phyloP scores from a whole-genome alignment of 2,797 vertebrate species.

The Bradypodion ventrale region DNA sequence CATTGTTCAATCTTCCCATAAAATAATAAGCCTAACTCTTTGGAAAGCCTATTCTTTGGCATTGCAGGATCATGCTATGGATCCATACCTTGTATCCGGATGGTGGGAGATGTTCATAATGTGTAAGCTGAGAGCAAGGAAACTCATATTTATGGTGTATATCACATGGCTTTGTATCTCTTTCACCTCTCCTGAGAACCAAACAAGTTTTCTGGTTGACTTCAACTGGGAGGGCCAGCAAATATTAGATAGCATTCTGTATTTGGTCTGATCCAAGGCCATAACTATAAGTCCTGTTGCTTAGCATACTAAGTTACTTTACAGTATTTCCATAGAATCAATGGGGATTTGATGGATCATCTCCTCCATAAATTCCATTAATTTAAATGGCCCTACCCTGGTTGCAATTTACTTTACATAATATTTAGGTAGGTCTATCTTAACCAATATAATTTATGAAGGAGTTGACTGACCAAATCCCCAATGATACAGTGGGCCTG shows the following conservation, averaged over 20 bases:
- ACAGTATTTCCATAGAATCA: too few relatives aligned
- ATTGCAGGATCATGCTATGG: not conserved
- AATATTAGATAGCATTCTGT: not conserved
- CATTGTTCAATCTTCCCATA: not conserved
- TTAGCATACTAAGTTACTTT: too few relatives aligned
- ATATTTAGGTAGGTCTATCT: too few relatives aligned
- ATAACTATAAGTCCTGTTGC: not conserved
- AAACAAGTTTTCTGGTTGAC: not conserved
- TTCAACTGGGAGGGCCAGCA: not conserved
- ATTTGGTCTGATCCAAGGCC: not conserved
- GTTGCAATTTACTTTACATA: too few relatives aligned
- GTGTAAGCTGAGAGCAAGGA: not conserved
- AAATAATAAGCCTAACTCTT: not conserved
- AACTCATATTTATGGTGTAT: too few relatives aligned
- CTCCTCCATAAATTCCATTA: too few relatives aligned
- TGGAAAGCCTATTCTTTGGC: not conserved
- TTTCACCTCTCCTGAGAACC: not conserved
- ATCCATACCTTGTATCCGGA: not conserved
- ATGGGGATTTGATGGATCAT: too few relatives aligned
- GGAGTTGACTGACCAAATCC: too few relatives aligned
- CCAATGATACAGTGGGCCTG: too few relatives aligned
- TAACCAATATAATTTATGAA: too few relatives aligned
- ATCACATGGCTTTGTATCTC: not conserved
- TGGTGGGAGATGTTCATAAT: not conserved
- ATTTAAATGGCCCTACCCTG: too few relatives aligned